Percentiles rank a stretch among this genome's conserved stretches.
These are phyloP conservation scores for Trematomus bernacchii DNA, from an alignment of 2,797 vertebrate genomes.

Conservation along the genomic window DNA sequence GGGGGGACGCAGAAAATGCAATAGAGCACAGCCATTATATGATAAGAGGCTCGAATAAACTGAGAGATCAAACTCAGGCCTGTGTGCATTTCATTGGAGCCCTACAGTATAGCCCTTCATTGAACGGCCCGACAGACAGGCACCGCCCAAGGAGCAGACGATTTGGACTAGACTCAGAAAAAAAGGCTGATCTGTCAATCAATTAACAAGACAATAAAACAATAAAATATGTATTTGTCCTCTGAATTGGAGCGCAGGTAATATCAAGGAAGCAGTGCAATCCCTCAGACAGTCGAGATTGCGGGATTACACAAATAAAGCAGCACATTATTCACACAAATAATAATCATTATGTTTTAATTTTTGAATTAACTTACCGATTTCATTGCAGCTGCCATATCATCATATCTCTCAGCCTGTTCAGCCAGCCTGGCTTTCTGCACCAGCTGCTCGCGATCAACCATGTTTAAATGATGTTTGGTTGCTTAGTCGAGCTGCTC, in stretches of 20 bases:
- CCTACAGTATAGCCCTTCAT: conserved; percentile 32
- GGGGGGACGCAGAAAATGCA: conserved; percentile 28
- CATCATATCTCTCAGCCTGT: conserved; percentile 98
- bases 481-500: conserved; percentile 62
- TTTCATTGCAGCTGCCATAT: conserved; percentile 99
- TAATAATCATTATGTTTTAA: not conserved
- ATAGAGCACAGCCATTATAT: conserved; percentile 34
- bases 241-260: not conserved
- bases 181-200: conserved; percentile 18
- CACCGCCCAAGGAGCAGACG: conserved; percentile 86
- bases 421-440: conserved; percentile 99
- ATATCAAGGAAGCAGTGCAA: conserved; percentile 12
- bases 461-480: conserved; percentile 85
- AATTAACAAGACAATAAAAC: conserved; percentile 25
- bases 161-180: conserved; percentile 33
- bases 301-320: conserved; percentile 37
- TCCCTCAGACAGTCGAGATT: conserved; percentile 20
- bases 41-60: conserved; percentile 34
- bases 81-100: conserved; percentile 55
- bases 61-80: conserved; percentile 48
- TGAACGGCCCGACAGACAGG: conserved; percentile 70
- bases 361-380: conserved; percentile 90
- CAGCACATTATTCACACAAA: conserved; percentile 9
- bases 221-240: not conserved
- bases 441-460: conserved; percentile 99